Conservation (phyloP, 2,113 vertebrate species). For the Noctilio leporinus region DNA sequence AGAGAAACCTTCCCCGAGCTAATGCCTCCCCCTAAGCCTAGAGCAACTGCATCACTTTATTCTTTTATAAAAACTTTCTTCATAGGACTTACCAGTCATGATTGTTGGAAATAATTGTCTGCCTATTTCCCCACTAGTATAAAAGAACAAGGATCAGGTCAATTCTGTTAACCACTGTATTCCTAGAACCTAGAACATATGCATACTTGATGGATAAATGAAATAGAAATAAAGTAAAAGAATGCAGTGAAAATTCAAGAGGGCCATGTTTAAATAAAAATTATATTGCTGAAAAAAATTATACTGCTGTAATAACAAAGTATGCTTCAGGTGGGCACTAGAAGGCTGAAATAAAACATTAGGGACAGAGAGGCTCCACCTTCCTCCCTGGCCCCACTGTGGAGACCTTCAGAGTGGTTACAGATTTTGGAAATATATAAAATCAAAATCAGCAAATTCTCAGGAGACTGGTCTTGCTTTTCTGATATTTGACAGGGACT, state of each 20-base stretch:
- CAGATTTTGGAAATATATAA: background rate
- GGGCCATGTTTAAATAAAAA: background rate
- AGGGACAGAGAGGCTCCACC: background rate
- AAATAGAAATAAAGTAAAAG: background rate
- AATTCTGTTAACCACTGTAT: background rate
- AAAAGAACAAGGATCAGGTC: background rate
- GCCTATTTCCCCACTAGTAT: background rate
- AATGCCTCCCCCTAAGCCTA: background rate
- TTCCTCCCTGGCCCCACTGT: accelerated
- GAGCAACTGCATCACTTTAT: background rate
- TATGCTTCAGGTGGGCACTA: background rate
- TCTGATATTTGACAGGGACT: background rate
- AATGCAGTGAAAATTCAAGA: background rate
- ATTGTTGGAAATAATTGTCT: background rate
- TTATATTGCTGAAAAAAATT: too few relatives aligned
- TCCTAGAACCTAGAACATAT: background rate
- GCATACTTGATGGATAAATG: background rate
- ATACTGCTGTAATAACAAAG: background rate
- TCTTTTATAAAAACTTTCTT: background rate
- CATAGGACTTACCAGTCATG: background rate
- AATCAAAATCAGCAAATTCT: background rate
- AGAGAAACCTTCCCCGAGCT: background rate
- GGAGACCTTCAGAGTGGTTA: background rate
- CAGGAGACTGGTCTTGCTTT: background rate
- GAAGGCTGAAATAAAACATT: background rate